A percentile compares a stretch with the other conserved stretches of the same genome.
Conservation (phyloP, 2,888 invertebrate species). For the Arenicola marina region DNA sequence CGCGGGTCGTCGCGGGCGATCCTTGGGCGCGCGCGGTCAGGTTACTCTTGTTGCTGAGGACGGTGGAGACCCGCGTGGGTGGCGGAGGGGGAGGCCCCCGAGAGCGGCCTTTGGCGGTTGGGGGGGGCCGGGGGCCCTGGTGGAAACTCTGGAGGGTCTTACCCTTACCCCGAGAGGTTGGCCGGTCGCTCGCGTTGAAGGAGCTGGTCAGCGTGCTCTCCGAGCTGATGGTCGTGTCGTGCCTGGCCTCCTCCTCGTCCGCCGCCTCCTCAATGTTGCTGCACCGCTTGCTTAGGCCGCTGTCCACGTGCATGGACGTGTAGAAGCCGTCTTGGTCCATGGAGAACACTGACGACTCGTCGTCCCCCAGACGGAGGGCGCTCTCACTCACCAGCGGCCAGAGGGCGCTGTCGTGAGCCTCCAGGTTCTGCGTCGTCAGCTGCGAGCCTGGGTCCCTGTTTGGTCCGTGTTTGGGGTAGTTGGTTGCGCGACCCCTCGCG, state of each 20-base stretch:
- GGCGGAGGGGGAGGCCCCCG: conserved; percentile 4
- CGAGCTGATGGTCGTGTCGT: conserved; percentile 4
- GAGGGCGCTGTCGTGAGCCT: conserved; percentile 18
- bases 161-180: neutral
- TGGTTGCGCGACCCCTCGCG: neutral
- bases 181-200: neutral
- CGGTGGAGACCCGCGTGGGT: neutral
- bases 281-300: conserved; percentile 69
- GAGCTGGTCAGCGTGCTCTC: too few relatives aligned
- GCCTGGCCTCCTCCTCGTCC: neutral
- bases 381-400: conserved; percentile 4
- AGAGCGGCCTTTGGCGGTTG: neutral
- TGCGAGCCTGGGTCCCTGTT: too few relatives aligned
- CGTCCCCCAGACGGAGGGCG: conserved; percentile 35
- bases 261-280: conserved; percentile 8
- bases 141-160: neutral
- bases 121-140: neutral
- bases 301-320: conserved; percentile 96
- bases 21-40: neutral
- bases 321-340: conserved; percentile 98
- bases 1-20: neutral
- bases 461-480: too few relatives aligned
- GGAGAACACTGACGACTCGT: conserved; percentile 80
- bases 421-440: conserved; percentile 18
- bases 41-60: neutral